Evolutionary conservation across 1,140 invertebrate genomes (phyloP).

Genomic region (Papilio glaucus): DNA sequence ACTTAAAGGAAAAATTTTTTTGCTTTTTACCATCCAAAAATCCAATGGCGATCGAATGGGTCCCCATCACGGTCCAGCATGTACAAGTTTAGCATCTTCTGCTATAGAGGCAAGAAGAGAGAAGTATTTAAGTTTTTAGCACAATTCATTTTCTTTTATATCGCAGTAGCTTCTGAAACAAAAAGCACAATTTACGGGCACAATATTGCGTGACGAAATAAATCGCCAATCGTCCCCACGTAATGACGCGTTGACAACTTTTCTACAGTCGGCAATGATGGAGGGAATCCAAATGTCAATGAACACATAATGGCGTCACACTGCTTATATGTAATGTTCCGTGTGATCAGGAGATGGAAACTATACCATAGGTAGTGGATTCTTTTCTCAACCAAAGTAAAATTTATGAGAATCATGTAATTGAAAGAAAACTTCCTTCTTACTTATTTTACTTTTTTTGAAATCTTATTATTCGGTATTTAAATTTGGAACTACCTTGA

Average conservation of each 20-base stretch:
- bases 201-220: constrained; percentile 32
- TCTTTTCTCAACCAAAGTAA: background rate
- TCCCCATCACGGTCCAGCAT: no score
- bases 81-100: no score
- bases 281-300: constrained; percentile 28
- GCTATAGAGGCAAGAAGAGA: no score
- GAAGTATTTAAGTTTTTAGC: background rate
- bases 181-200: constrained; percentile 19
- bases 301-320: constrained; percentile 26
- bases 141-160: background rate
- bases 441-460: no score
- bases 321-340: background rate
- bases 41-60: no score
- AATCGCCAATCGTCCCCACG: constrained; percentile 16
- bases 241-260: constrained; percentile 30
- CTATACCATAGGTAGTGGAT: background rate
- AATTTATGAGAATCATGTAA: background rate
- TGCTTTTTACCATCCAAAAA: no score
- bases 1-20: no score
- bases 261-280: constrained; percentile 11
- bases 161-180: background rate
- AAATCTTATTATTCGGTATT: no score
- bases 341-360: background rate
- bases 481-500: no score
- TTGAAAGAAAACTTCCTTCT: no score